Evolutionary conservation across 2,797 vertebrate species (phyloP).

Genomic region (Alfaro cultratus): DNA sequence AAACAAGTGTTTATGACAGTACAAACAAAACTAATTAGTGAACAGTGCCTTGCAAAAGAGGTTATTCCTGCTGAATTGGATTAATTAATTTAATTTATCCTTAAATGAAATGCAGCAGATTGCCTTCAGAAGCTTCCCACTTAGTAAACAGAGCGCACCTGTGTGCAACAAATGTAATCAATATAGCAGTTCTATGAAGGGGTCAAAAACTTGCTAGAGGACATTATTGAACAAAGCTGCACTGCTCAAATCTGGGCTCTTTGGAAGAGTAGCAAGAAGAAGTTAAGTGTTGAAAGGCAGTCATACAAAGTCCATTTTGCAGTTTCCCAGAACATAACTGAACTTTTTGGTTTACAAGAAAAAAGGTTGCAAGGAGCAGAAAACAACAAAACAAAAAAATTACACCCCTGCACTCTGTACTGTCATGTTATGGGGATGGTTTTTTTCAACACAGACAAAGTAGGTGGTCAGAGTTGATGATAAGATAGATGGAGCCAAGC

Average conservation of each 20-base stretch:
- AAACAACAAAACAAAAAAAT: not conserved
- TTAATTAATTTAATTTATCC: not conserved
- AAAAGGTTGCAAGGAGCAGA: not conserved
- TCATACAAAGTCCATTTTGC: not conserved
- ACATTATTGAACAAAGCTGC: not conserved
- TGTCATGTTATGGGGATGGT: not conserved
- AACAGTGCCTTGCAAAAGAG: not conserved
- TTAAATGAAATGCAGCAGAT: not conserved
- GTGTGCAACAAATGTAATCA: not conserved
- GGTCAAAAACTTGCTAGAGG: not conserved
- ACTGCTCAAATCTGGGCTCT: not conserved
- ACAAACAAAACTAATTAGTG: not conserved
- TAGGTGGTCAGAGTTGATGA: not conserved
- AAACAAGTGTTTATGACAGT: conserved; percentile 37
- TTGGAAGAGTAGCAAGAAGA: not conserved
- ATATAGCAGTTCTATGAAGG: not conserved
- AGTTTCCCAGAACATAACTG: not conserved
- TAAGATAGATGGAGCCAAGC: not conserved
- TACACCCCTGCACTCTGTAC: not conserved
- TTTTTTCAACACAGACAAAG: not conserved
- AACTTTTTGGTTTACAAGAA: not conserved
- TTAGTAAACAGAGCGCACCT: not conserved
- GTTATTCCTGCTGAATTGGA: not conserved
- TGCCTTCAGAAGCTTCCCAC: not conserved
- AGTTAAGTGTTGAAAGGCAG: not conserved